phyloP scores from a whole-genome alignment of 1,140 invertebrate species.

The Leucophenga varia region DNA sequence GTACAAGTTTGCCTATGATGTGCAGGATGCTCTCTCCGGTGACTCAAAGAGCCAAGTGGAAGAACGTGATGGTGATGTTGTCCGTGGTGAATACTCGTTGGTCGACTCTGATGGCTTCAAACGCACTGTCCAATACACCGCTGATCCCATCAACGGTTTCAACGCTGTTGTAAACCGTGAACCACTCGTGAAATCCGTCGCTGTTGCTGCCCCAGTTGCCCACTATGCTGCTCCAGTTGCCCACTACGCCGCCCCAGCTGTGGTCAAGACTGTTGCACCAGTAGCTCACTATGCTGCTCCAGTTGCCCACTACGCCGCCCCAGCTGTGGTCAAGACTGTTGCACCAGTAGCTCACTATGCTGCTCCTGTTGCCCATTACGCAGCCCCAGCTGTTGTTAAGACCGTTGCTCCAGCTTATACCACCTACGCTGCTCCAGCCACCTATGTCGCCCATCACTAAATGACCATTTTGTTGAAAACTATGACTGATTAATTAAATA shows the following conservation, averaged over 20 bases:
- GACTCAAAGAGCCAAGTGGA: conserved; percentile 63
- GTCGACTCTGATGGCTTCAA: conserved; percentile 43
- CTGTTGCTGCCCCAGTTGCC: no score
- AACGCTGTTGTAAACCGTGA: conserved; percentile 50
- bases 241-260: conserved; percentile 20
- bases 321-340: conserved; percentile 20
- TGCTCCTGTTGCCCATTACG: conserved; percentile 6
- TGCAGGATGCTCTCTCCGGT: conserved; percentile 60
- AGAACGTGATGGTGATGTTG: conserved; percentile 61
- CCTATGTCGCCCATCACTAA: no score
- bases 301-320: conserved; percentile 5
- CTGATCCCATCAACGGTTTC: conserved; percentile 49
- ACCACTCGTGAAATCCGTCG: conserved; percentile 36
- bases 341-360: conserved; percentile 18
- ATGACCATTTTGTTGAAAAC: conserved; percentile 9
- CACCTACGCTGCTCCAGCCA: conserved; percentile 10
- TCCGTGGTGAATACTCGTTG: conserved; percentile 45
- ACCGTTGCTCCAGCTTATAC: conserved; percentile 10
- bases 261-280: conserved; percentile 8
- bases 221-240: conserved; percentile 13
- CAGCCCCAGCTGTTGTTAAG: conserved; percentile 9
- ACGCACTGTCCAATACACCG: conserved; percentile 49
- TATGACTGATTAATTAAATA: conserved; percentile 8
- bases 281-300: conserved; percentile 25
- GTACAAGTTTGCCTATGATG: conserved; percentile 57